Percentiles rank a stretch among this genome's conserved stretches.
Evolutionary conservation across 2,113 vertebrate genomes (phyloP).

Genomic region (Paradisaea rubra): DNA sequence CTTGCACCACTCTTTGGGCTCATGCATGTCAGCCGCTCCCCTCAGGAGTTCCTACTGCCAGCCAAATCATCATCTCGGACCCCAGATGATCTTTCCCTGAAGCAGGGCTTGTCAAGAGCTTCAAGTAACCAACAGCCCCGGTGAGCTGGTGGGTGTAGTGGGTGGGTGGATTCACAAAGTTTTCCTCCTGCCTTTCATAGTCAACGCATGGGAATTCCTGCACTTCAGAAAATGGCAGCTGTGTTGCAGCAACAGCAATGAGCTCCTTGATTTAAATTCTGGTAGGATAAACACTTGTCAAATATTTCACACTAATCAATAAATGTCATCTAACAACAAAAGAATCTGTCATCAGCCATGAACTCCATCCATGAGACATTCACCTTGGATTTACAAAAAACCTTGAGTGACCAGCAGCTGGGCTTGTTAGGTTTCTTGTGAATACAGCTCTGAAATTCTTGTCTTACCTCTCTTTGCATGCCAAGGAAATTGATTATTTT

Average conservation of each 20-base stretch:
- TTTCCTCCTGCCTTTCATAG: background rate
- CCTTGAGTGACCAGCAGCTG: background rate
- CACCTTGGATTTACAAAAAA: background rate
- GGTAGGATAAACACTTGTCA: background rate
- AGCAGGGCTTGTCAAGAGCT: rapidly evolving
- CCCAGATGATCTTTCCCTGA: background rate
- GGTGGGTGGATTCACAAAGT: background rate
- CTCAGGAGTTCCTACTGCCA: background rate
- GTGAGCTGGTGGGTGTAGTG: background rate
- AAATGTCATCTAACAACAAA: background rate
- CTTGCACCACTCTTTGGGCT: background rate
- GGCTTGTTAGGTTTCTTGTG: background rate
- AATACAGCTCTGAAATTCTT: background rate
- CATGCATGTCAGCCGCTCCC: rapidly evolving
- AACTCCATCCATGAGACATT: background rate
- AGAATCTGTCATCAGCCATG: background rate
- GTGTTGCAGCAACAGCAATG: background rate
- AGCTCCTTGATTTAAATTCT: background rate
- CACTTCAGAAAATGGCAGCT: background rate
- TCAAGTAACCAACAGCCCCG: background rate
- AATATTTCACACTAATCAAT: background rate
- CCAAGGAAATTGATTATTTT: background rate
- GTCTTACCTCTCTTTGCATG: background rate
- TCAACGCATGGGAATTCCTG: background rate
- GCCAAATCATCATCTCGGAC: background rate